Evolutionary conservation across 2,113 vertebrate genomes (phyloP).

Genomic region (Leptobrachium leishanense): DNA sequence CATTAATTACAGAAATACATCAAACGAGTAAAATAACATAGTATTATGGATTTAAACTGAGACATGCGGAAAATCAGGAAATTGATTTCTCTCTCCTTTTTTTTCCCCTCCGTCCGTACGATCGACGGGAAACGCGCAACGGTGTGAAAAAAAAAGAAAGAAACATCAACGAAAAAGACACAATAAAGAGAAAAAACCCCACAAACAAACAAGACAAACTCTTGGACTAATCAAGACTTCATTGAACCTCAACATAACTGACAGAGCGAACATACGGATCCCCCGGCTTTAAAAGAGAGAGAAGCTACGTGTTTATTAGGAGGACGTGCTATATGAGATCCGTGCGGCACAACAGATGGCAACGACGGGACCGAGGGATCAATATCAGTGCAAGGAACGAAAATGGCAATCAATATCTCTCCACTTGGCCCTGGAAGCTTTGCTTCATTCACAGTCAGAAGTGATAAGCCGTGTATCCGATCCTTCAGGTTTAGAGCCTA

Average conservation of each 20-base stretch:
- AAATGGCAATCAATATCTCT: conserved; percentile 29
- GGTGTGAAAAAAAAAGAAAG: no score
- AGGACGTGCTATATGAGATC: not conserved
- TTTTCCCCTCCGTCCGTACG: no score
- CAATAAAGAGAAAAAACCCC: no score
- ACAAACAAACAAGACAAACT: not conserved
- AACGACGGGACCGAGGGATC: not conserved
- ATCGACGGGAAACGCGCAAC: not conserved
- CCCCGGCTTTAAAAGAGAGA: not conserved
- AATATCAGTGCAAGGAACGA: conserved; percentile 33
- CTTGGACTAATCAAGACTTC: not conserved
- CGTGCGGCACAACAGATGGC: not conserved
- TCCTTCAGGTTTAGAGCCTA: not conserved
- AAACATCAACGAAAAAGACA: no score
- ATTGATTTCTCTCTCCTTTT: not conserved
- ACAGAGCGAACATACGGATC: not conserved
- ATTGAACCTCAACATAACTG: not conserved
- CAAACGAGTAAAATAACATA: not conserved
- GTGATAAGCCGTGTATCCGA: conserved; percentile 26
- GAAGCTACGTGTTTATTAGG: conserved; percentile 25
- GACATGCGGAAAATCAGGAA: not conserved
- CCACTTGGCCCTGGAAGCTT: conserved; percentile 25
- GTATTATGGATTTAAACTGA: not conserved
- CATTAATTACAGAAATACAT: not conserved
- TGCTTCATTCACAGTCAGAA: not conserved